These are phyloP conservation scores for Zhuqinia jingwanae DNA, from an alignment of 2,888 invertebrate species.

Conservation along the genomic window DNA sequence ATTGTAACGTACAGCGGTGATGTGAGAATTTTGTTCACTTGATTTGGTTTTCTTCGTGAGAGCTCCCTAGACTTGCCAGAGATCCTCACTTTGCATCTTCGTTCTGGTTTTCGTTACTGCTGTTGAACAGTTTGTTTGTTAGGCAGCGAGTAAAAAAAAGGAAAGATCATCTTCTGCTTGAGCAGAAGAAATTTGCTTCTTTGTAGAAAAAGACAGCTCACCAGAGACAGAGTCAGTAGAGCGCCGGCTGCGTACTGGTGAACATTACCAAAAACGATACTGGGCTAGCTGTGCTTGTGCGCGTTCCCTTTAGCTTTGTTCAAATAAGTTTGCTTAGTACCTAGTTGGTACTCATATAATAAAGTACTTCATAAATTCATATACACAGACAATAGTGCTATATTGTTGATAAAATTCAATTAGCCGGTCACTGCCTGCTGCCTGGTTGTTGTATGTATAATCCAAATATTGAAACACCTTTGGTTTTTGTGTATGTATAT, in stretches of 20 bases:
- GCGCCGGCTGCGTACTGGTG: not conserved
- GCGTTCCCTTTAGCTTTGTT: not conserved
- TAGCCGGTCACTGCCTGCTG: too few relatives aligned
- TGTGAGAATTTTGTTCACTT: not conserved
- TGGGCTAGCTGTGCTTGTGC: not conserved
- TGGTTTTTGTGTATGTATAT: not conserved
- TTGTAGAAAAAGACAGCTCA: not conserved
- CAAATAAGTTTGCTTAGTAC: too few relatives aligned
- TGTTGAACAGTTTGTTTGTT: constrained; percentile 2
- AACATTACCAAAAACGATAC: not conserved
- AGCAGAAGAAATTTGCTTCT: not conserved
- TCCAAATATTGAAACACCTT: constrained; percentile 8
- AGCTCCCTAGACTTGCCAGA: too few relatives aligned
- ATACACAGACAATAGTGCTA: not conserved
- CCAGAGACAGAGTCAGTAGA: not conserved
- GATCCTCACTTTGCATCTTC: not conserved
- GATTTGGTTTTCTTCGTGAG: constrained; percentile 7
- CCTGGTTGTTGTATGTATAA: not conserved
- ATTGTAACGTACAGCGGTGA: not conserved
- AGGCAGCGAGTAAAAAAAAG: not conserved
- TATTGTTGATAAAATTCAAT: not conserved
- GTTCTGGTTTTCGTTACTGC: constrained; percentile 3
- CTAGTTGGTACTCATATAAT: too few relatives aligned
- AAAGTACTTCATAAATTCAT: not conserved
- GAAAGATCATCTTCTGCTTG: not conserved